Base-by-base conservation (phyloP, 2,113 vertebrate species). In the Damaliscus lunatus region DNA sequence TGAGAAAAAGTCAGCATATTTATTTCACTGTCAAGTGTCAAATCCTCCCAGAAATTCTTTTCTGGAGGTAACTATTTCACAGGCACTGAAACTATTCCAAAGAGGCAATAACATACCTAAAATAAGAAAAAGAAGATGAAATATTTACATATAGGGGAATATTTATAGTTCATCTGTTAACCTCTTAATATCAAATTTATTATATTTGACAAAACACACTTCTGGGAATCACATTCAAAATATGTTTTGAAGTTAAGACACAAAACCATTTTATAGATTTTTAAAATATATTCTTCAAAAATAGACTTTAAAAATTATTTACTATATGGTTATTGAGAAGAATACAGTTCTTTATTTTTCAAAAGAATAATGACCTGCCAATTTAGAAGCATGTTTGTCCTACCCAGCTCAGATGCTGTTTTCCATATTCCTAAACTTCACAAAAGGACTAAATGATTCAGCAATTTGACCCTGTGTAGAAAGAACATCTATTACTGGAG, bases 391-490 rank as follows among this genome's bases (percentile, higher is more conserved):
- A 84, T 25, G 14, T 21, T 55, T 92, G 21, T 60, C 53, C 31
- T 87, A 81, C 36, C 94, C 52, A 60, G 16, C 21, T 87, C 50
- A 95, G 67, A 74, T 10, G 57, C 53, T 82, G 27, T 43, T 93
- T 82, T 91, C 80, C 33, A 85, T 84, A 88, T 77, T 85, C 23
- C n/a, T 84, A 85, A 84, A 93, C 90, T 78, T 40, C 78, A 78
- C 50, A 90, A 91, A 78, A 90, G 83, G 92, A 87, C 62, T 25
- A 74, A 74, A 71, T 97, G 97, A 98, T 19, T 96, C 90, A 96
- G 96, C 96, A 93, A 36, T 71, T 29, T 96, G 86, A 88, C 82
- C 80, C 31, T 60, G 19, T 48, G 29, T 43, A 60, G 74, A 91
- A 78, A 60, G 74, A 91, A 78, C n/a, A 74, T 91, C 86, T 88